Percentiles rank a stretch among this genome's conserved stretches.
These are phyloP conservation scores for Oreotragus oreotragus DNA, from an alignment of 2,113 vertebrate genomes.

Conservation along the genomic window DNA sequence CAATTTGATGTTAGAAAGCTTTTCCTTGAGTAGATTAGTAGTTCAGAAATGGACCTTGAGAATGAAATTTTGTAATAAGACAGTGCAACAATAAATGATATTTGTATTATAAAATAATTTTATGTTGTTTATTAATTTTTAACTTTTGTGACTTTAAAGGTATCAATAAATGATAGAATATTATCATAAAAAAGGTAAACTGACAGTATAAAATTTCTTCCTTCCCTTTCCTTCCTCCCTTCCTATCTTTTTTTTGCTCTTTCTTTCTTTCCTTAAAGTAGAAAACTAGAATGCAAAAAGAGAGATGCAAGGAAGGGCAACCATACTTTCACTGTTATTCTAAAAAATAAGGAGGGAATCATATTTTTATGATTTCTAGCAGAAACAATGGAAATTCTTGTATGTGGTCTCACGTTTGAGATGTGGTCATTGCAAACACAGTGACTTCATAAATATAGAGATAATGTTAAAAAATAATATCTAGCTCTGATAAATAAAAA, in stretches of 20 bases:
- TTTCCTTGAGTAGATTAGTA: background rate
- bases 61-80: background rate
- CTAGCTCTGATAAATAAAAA: background rate
- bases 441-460: background rate
- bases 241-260: background rate
- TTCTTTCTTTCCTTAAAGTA: background rate
- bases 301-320: background rate
- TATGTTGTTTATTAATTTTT: background rate
- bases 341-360: background rate
- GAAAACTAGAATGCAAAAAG: background rate
- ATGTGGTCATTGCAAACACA: background rate
- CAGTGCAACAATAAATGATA: background rate
- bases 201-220: background rate
- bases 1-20: background rate
- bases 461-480: background rate
- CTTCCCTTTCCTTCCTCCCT: background rate
- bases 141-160: background rate
- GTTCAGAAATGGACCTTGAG: background rate
- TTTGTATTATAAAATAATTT: background rate
- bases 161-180: background rate
- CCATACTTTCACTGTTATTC: background rate
- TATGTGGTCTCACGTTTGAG: background rate
- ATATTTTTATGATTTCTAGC: background rate
- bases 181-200: rapidly evolving
- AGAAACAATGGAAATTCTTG: background rate